These are phyloP conservation scores for Rhinoraja longicauda DNA, from an alignment of 2,797 vertebrate genomes.

Conservation along the genomic window DNA sequence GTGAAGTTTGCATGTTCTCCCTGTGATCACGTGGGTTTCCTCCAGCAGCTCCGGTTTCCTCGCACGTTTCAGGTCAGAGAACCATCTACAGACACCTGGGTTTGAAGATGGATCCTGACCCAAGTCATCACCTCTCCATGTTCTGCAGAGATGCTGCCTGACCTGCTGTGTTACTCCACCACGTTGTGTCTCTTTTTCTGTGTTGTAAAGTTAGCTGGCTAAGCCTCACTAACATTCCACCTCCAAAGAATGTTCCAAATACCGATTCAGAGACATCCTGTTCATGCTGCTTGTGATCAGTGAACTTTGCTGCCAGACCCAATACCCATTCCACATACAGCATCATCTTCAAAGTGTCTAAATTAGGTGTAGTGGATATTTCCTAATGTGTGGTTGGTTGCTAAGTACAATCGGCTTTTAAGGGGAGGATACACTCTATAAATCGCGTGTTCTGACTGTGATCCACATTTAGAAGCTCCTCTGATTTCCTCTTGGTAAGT, in stretches of 20 bases:
- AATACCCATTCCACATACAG: not conserved
- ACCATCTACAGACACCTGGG: too few species aligned
- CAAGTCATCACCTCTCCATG: too few species aligned
- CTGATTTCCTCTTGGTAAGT: not conserved
- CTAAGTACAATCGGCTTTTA: not conserved
- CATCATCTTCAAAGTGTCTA: not conserved
- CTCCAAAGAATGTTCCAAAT: not conserved
- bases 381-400: not conserved
- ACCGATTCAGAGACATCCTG: not conserved
- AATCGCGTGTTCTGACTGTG: not conserved
- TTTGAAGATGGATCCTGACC: too few species aligned
- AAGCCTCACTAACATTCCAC: not conserved
- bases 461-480: not conserved
- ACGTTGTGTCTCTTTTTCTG: too few species aligned
- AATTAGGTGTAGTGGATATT: not conserved
- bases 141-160: too few species aligned
- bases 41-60: too few species aligned
- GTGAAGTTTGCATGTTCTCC: too few species aligned
- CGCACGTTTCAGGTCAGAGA: too few species aligned
- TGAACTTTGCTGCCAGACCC: not conserved
- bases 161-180: too few species aligned
- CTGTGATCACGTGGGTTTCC: too few species aligned
- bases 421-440: constrained; percentile 29
- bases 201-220: not conserved
- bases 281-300: not conserved